Base-by-base conservation (phyloP, 2,888 invertebrate species). In the Drosophila melanosoma region DNA sequence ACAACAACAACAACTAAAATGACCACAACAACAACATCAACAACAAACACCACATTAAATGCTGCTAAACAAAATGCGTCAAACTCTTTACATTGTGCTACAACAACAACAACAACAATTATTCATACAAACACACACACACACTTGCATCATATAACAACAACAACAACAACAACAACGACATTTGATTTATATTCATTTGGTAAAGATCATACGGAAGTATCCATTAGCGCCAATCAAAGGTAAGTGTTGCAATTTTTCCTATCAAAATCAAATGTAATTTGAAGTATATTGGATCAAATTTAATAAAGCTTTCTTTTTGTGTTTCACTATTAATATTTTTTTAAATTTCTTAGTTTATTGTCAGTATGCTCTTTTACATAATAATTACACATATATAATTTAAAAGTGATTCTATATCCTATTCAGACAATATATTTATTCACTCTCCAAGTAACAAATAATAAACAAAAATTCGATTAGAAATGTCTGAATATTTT, bases 201-300 rank as follows among this genome's bases (percentile, higher is more conserved):
- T 73, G 83, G 79, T 79, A 82, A 91, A 93, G 93, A 93, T 89
- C 92, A 93, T 74, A 93, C 93, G 90, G 93, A 93, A 85, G 91
- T 92, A 70, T 92, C 92, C 71, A 91, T 93, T 89, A 93, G 93
- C 80, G 92, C 93, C 70, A 93, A 91, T 58, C 93, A 93, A 82
- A 93, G 93, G 93, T 93, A 93, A 93, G 93, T 84, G 65, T 48
- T 33, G 48, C 64, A 61, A 69, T 69, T 68, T 23, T 7, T 40
- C 33, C 10, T 8, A 11, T 45, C 23, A 12, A 67, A 10, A 67
- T 29, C 52, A 45, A 23, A 35, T 29, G n/a, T 38, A 29, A 38
- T 53, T 10, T 64, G 38, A 7, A 54, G 57, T 72, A 75, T 12
- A 54, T 42, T 26, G 1, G 8, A 36, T 38, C 4, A 42, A 40